Evolutionary conservation across 2,113 vertebrate genomes (phyloP).

Genomic region (Verasper variegatus): DNA sequence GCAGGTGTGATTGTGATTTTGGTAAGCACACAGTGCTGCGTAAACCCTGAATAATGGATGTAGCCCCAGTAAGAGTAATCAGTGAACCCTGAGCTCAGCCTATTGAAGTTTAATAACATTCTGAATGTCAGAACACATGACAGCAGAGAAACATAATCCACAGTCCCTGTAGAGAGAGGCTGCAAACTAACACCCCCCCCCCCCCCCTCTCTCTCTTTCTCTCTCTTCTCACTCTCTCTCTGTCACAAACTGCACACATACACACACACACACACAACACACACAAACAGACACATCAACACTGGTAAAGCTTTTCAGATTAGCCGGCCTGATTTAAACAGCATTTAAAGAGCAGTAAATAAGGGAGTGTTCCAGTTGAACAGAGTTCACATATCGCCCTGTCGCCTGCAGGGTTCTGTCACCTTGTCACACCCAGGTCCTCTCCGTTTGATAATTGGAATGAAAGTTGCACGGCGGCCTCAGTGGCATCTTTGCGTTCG

Average conservation of each 20-base stretch:
- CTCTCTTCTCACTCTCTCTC: constrained; percentile 10
- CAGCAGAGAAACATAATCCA: constrained; percentile 78
- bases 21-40: constrained; percentile 59
- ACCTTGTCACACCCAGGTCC: constrained; percentile 50
- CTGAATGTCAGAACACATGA: constrained; percentile 82
- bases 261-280: constrained; percentile 24
- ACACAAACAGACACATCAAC: constrained; percentile 41
- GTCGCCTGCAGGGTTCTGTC: constrained; percentile 47
- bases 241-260: constrained; percentile 34
- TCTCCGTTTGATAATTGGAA: constrained; percentile 52
- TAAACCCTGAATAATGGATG: constrained; percentile 77
- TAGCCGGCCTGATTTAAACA: constrained; percentile 68
- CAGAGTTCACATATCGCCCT: constrained; percentile 45
- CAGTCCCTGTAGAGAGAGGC: constrained; percentile 65
- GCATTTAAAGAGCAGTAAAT: constrained; percentile 73
- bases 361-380: constrained; percentile 62
- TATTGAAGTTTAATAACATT: constrained; percentile 81
- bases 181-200: constrained; percentile 36
- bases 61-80: constrained; percentile 72
- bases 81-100: constrained; percentile 78
- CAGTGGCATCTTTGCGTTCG: constrained; percentile 21
- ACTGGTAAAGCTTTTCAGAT: constrained; percentile 66
- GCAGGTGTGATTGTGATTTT: constrained; percentile 55
- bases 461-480: constrained; percentile 44
- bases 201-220: constrained; percentile 7